Evolutionary conservation across 2,113 vertebrate species (phyloP), one percentile per base, ranked within the genome.

Genomic region (Cochlearius cochlearius): DNA sequence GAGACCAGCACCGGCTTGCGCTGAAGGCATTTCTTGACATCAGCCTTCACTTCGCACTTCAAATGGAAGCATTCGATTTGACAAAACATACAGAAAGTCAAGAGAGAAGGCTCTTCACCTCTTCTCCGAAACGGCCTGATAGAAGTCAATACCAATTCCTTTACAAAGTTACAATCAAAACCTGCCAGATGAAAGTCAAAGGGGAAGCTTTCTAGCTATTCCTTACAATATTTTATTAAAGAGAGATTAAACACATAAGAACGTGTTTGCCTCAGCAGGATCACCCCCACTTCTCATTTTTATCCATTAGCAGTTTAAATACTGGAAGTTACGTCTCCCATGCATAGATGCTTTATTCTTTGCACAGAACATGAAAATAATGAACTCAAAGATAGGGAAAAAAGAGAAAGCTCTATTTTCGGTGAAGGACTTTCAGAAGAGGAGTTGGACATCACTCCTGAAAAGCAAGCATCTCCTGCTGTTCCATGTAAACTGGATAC

Each of bases 1-100:
- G 98, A 97, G 98, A 98, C 96, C 97, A 96, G 98, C 98, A 98
- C 97, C 99, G 98, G 98, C 89, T 96, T 85, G 96, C 92, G 98
- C 98, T 98, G 93, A 97, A 98, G 98, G 98, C 97, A 96, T 97
- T 98, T 97, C 98, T 95, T 98, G 99, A 98, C 98, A 98, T 97
- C 97, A 97, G 97, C 98, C 98, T 99, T 99, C 98, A 98, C 98
- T 98, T 98, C 67, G 87, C 98, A 97, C 98, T 98, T 98, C 96
- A 98, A 76, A 95, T 85, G 80, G 74, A 96, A 97, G 97, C 96
- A 98, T 98, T 96, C 69, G 97, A 99, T 98, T 97, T 99, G 98
- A 99, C 98, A 99, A 97, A 98, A 98, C 97, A 93, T 97, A 98
- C 97, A 87, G 88, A 97, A 97, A 94, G 96, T 43, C 96, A 83